A percentile compares a stretch with the other conserved stretches of the same genome.
Conservation (phyloP, 2,888 invertebrate species). For the Cryptosula pallasiana region DNA sequence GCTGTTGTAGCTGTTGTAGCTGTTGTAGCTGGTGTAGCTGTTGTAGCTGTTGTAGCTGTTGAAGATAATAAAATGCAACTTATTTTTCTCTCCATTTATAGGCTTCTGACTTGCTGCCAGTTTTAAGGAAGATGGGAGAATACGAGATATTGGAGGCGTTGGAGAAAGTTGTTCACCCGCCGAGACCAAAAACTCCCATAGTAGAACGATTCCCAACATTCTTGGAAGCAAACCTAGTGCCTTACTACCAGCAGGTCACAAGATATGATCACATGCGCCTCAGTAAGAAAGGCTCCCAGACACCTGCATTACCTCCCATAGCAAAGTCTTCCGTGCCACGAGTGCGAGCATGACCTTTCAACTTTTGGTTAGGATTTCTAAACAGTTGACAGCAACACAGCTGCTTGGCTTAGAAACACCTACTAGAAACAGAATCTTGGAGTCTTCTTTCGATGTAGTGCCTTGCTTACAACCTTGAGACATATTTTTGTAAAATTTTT, state of each 20-base stretch:
- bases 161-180: conserved; percentile 8
- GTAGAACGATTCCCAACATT: conserved; percentile 6
- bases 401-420: no score
- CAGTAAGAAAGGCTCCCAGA: background rate
- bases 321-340: background rate
- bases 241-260: conserved; percentile 22
- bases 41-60: no score
- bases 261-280: conserved; percentile 24
- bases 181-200: conserved; percentile 4
- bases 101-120: conserved; percentile 19
- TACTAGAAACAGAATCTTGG: no score
- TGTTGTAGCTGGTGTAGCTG: no score
- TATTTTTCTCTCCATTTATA: no score
- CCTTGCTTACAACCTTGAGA: no score
- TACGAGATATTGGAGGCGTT: background rate
- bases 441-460: no score
- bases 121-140: background rate
- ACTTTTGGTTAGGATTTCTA: no score
- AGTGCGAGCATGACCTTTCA: background rate
- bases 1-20: no score
- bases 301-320: conserved; percentile 11
- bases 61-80: no score
- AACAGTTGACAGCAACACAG: no score
- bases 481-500: no score
- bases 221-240: conserved; percentile 20